phyloP scores from a whole-genome alignment of 2,113 vertebrate genomes.

The Polypterus bichir region DNA sequence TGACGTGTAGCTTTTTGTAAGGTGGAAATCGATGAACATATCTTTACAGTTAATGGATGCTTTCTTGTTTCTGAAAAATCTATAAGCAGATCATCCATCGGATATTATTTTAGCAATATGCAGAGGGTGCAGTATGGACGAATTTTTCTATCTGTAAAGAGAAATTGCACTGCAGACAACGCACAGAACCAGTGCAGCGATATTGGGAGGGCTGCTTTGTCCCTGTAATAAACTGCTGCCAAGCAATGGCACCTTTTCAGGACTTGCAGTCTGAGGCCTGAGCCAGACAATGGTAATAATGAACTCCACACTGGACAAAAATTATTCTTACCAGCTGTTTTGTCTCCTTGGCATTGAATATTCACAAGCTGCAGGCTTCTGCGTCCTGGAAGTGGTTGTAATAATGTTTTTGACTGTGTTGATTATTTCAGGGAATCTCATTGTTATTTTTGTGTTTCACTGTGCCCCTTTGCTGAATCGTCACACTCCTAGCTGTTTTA shows the following conservation, averaged over 20 bases:
- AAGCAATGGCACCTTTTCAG: constrained; percentile 50
- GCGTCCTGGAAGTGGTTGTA: constrained; percentile 79
- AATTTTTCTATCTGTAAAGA: constrained; percentile 29
- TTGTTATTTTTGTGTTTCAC: constrained; percentile 95
- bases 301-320: constrained; percentile 78
- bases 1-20: no score
- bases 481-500: constrained; percentile 93
- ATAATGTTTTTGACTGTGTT: constrained; percentile 85
- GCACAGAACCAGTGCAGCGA: constrained; percentile 26
- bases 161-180: constrained; percentile 42
- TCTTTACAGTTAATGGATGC: no score
- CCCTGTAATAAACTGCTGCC: constrained; percentile 36
- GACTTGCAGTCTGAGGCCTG: not conserved
- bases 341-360: constrained; percentile 82
- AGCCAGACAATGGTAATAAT: constrained; percentile 60
- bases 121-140: not conserved
- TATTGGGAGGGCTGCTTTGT: constrained; percentile 9
- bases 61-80: no score
- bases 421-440: constrained; percentile 87
- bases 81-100: no score
- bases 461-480: constrained; percentile 92
- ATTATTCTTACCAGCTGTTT: constrained; percentile 69
- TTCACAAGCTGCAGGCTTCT: constrained; percentile 70
- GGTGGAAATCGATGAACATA: no score
- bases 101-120: no score